These are phyloP conservation scores for Cercopithecus hamlyni DNA, from an alignment of 2,797 vertebrate species.

Conservation along the genomic window DNA sequence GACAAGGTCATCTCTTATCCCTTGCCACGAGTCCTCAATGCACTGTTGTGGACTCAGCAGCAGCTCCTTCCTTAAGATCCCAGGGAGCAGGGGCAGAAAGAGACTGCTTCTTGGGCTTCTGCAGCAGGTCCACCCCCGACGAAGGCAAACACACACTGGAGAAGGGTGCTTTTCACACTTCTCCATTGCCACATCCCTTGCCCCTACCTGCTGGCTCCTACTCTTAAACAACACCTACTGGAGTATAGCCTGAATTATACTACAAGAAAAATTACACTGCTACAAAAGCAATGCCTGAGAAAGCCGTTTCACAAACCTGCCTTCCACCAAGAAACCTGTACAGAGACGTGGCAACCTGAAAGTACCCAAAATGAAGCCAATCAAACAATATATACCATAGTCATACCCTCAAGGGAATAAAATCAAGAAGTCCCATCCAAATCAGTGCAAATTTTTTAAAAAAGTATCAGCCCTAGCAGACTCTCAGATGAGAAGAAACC, in stretches of 20 bases:
- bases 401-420: background rate
- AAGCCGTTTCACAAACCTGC: background rate
- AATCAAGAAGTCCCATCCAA: background rate
- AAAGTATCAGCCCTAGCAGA: background rate
- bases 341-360: background rate
- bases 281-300: background rate
- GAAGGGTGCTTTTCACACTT: background rate
- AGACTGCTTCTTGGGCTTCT: background rate
- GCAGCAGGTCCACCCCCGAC: background rate
- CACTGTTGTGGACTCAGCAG: background rate
- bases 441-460: fast-evolving
- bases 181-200: background rate
- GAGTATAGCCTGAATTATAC: background rate
- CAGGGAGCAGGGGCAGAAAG: background rate
- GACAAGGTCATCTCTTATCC: background rate
- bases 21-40: background rate
- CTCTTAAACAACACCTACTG: background rate
- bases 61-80: background rate
- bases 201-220: background rate
- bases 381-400: background rate
- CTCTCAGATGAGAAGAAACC: background rate
- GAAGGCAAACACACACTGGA: background rate
- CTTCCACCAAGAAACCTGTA: background rate
- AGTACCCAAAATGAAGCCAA: background rate
- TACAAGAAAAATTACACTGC: background rate